Conservation (phyloP, 2,888 invertebrate genomes). For the Euclidia mi region DNA sequence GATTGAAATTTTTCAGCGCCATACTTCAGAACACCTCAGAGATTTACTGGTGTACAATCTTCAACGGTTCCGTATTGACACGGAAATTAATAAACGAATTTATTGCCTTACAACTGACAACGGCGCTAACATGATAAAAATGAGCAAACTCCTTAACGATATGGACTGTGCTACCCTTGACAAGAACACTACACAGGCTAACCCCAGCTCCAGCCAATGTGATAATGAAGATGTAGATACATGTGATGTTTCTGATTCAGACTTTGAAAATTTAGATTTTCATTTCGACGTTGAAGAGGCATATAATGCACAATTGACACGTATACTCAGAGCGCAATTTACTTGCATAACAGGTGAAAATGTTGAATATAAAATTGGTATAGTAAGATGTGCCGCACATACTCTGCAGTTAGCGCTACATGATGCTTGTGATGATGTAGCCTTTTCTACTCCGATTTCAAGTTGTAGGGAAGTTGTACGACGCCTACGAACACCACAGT, state of each 20-base stretch:
- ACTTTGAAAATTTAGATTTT: no score
- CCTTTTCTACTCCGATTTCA: conserved; percentile 14
- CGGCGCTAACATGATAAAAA: conserved; percentile 25
- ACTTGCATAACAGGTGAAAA: no score
- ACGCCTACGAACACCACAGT: conserved; percentile 21
- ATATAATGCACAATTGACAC: no score
- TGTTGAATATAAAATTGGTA: no score
- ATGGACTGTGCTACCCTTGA: no score
- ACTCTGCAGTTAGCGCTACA: conserved; percentile 27
- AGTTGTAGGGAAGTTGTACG: conserved; percentile 24
- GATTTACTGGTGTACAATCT: conserved; percentile 19
- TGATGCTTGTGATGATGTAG: conserved; percentile 21
- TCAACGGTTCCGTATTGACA: conserved; percentile 17
- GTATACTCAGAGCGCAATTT: no score
- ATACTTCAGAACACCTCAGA: conserved; percentile 23
- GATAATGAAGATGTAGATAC: no score
- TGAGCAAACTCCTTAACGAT: conserved; percentile 16
- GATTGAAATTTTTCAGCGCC: conserved; percentile 22
- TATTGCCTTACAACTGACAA: conserved; percentile 17
- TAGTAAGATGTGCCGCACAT: conserved; percentile 28
- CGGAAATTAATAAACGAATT: conserved; percentile 15
- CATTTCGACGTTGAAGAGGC: no score
- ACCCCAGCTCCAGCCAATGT: no score
- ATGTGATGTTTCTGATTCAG: no score
- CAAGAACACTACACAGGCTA: no score